These are phyloP conservation scores for Furcifer pardalis DNA, from an alignment of 2,797 vertebrate genomes.

Conservation along the genomic window DNA sequence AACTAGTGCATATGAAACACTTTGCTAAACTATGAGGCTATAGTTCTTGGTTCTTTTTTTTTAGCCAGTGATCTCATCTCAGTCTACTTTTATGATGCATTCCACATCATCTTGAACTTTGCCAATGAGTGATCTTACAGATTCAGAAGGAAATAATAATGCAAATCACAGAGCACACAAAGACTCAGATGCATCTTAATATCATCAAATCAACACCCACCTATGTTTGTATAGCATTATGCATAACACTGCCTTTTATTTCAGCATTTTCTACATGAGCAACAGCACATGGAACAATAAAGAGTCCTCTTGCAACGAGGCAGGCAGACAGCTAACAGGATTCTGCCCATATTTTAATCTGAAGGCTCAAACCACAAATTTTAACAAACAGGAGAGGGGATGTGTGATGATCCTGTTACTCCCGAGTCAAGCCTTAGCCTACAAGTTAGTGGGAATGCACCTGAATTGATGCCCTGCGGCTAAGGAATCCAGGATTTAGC, in stretches of 20 bases:
- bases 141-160: neutral
- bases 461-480: too few relatives aligned
- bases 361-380: neutral
- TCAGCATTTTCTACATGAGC: constrained; percentile 45
- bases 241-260: neutral
- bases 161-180: neutral
- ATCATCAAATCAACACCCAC: neutral
- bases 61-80: neutral
- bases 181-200: neutral
- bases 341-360: neutral
- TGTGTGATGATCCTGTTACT: too few relatives aligned
- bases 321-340: too few relatives aligned
- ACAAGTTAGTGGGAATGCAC: too few relatives aligned
- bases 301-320: too few relatives aligned
- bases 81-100: neutral
- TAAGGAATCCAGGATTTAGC: too few relatives aligned
- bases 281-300: neutral
- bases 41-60: neutral
- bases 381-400: neutral
- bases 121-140: neutral
- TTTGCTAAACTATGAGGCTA: neutral
- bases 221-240: neutral
- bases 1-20: neutral
- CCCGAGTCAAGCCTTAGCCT: too few relatives aligned
- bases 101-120: neutral